Evolutionary conservation across 2,113 vertebrate species (phyloP).

Genomic region (Ursus arctos): DNA sequence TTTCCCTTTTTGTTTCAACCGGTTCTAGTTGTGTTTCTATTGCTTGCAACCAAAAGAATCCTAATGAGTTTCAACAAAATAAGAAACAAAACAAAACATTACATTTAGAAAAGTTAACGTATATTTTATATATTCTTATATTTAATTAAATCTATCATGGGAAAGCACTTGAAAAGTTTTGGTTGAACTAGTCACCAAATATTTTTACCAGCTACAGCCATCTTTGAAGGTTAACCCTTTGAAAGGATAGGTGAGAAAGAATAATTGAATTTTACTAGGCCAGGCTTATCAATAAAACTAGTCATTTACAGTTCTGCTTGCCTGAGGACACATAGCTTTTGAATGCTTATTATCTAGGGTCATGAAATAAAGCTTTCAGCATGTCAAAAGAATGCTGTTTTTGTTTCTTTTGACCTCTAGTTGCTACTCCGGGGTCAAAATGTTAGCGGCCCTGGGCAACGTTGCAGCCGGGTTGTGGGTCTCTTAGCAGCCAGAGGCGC

Average conservation of each 20-base stretch:
- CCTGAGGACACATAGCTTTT: neutral
- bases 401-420: neutral
- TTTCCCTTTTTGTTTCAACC: neutral
- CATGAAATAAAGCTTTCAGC: neutral
- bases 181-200: neutral
- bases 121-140: neutral
- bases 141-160: neutral
- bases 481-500: neutral
- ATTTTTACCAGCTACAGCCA: neutral
- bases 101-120: neutral
- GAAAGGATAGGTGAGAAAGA: neutral
- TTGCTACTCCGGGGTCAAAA: neutral
- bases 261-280: neutral
- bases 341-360: neutral
- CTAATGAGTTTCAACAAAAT: neutral
- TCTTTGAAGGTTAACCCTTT: neutral
- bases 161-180: neutral
- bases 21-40: neutral
- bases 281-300: neutral
- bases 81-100: neutral
- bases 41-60: slow-evolving; percentile 1
- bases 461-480: neutral
- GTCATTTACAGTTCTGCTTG: neutral
- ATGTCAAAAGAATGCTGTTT: neutral
- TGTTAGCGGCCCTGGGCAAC: neutral